phyloP scores from a whole-genome alignment of 2,113 vertebrate species.

The Sylvilagus bachmani region DNA sequence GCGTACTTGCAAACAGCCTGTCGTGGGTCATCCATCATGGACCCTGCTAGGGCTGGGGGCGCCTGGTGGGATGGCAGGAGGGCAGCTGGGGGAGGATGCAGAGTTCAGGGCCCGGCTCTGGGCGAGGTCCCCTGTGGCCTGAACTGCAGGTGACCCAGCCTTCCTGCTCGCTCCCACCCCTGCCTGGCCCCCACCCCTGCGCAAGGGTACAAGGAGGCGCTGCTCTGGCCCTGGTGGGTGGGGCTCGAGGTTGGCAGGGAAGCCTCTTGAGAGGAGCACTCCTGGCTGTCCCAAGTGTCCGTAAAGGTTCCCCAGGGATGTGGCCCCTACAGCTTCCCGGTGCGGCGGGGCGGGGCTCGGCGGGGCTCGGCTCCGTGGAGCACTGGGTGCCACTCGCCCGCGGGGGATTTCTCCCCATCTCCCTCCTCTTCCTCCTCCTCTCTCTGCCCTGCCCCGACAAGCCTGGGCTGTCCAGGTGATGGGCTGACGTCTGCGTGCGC shows the following conservation, averaged over 20 bases:
- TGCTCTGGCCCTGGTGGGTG: background rate
- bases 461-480: conserved; percentile 68
- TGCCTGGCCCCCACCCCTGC: background rate
- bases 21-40: too few species aligned
- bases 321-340: background rate
- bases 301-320: background rate
- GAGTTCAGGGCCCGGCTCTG: background rate
- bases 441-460: conserved; percentile 58
- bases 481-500: conserved; percentile 63
- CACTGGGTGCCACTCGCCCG: background rate
- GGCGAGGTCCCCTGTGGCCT: conserved; percentile 9
- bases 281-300: background rate
- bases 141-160: conserved; percentile 71
- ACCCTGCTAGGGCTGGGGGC: too few species aligned
- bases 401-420: conserved; percentile 12
- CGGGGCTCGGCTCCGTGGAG: background rate
- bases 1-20: background rate
- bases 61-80: background rate
- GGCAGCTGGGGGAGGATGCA: background rate
- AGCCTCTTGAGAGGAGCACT: background rate
- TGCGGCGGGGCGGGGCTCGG: too few species aligned
- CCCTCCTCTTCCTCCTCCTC: background rate
- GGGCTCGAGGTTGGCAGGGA: background rate
- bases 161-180: conserved; percentile 4
- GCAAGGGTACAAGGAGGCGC: background rate